Conservation (phyloP, 2,888 invertebrate species). For the Papilio gigon region DNA sequence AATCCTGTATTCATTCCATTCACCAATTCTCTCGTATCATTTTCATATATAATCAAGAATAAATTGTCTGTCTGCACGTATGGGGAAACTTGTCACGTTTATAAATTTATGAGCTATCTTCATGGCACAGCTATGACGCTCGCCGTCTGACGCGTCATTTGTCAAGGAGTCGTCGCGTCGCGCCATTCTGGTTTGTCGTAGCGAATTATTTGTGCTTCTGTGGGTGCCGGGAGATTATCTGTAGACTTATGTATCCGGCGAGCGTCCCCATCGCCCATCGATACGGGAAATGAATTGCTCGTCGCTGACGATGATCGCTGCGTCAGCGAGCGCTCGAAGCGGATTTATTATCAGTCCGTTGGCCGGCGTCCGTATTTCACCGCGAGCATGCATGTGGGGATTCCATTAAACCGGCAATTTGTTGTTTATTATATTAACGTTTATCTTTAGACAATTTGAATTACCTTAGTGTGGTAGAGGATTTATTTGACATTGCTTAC, state of each 20-base stretch:
- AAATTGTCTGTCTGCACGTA: constrained; percentile 6
- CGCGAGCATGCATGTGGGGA: constrained; percentile 16
- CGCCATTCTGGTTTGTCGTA: constrained; percentile 43
- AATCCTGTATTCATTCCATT: constrained; percentile 8
- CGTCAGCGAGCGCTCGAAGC: constrained; percentile 25
- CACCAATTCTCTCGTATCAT: not conserved
- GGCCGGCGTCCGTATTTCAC: constrained; percentile 27
- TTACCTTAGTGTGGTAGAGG: not conserved
- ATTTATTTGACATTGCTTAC: constrained; percentile 15
- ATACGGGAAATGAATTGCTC: constrained; percentile 39
- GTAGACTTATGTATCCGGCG: constrained; percentile 44
- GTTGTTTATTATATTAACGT: constrained; percentile 31
- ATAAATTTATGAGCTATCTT: constrained; percentile 31
- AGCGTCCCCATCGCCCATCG: constrained; percentile 34
- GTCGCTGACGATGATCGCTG: constrained; percentile 34
- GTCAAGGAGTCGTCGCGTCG: constrained; percentile 44
- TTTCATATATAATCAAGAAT: constrained; percentile 20
- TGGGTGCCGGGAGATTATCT: constrained; percentile 42
- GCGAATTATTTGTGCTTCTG: constrained; percentile 44
- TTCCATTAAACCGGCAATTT: constrained; percentile 27
- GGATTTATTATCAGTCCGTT: constrained; percentile 34
- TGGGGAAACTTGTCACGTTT: constrained; percentile 23
- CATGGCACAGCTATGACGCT: constrained; percentile 27
- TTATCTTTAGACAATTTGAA: constrained; percentile 27
- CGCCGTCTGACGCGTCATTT: constrained; percentile 25